These are phyloP conservation scores for Gonocerus acuteangulatus DNA, from an alignment of 2,888 invertebrate genomes.

Conservation along the genomic window DNA sequence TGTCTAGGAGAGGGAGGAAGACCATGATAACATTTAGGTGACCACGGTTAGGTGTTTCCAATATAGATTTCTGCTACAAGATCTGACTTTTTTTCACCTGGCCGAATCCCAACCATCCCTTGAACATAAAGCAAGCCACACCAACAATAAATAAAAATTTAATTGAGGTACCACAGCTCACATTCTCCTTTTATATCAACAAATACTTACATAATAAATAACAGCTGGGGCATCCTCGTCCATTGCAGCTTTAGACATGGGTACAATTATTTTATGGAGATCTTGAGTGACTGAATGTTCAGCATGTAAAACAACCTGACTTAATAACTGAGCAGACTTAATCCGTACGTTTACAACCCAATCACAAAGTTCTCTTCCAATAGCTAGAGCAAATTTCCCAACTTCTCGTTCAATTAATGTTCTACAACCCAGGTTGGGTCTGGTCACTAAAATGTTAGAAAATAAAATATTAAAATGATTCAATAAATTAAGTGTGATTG, in stretches of 20 bases:
- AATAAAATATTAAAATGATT: no score
- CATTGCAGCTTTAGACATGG: constrained; percentile 55
- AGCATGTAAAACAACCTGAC: constrained; percentile 61
- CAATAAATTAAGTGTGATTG: no score
- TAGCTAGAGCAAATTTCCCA: constrained; percentile 63
- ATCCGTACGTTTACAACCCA: constrained; percentile 63
- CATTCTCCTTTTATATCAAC: background rate
- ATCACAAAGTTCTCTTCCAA: constrained; percentile 63
- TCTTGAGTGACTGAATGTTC: constrained; percentile 68
- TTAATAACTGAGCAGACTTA: constrained; percentile 66
- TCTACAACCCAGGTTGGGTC: constrained; percentile 76
- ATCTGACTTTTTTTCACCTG: no score
- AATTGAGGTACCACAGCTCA: no score
- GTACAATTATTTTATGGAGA: constrained; percentile 51
- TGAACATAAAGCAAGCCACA: no score
- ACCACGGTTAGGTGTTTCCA: no score
- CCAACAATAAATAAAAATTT: no score
- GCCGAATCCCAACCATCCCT: no score
- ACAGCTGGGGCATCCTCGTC: constrained; percentile 60
- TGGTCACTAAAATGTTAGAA: constrained; percentile 46
- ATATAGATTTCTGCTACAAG: no score
- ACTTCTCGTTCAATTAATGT: constrained; percentile 66
- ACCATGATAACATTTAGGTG: no score
- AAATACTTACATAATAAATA: constrained; percentile 51
- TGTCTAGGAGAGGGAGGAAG: no score